A percentile compares a stretch with the other conserved stretches of the same genome.
Evolutionary conservation across 2,113 vertebrate species (phyloP).

Genomic region (Speoplatyrhinus poulsoni): DNA sequence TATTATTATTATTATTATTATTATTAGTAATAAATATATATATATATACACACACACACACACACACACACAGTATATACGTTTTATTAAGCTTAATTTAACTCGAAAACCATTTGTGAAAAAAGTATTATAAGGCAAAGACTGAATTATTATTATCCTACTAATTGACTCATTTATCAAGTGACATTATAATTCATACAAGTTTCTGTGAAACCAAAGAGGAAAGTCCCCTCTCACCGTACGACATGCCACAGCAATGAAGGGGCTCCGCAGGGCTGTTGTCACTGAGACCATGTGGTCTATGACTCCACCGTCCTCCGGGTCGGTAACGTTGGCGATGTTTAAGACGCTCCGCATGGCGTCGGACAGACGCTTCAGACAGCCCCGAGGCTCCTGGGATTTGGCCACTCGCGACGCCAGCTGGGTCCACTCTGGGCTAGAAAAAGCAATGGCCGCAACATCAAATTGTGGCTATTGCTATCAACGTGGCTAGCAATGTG

Average conservation of each 20-base stretch:
- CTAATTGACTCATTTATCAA: too few relatives aligned
- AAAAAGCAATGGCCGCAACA: background rate
- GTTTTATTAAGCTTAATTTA: too few relatives aligned
- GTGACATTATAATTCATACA: too few relatives aligned
- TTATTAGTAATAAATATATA: too few relatives aligned
- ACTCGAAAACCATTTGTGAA: too few relatives aligned
- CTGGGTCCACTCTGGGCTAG: slow-evolving; percentile 84
- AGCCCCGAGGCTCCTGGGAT: slow-evolving; percentile 81
- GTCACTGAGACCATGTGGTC: slow-evolving; percentile 94
- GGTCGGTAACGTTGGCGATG: slow-evolving; percentile 77
- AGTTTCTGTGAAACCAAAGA: background rate
- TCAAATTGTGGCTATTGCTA: background rate
- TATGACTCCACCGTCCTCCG: slow-evolving; percentile 84
- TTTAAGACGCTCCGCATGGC: slow-evolving; percentile 75
- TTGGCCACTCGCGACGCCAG: slow-evolving; percentile 79
- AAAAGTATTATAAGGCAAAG: too few relatives aligned
- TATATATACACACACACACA: too few relatives aligned
- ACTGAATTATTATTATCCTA: too few relatives aligned
- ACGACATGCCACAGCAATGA: slow-evolving; percentile 82
- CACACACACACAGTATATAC: too few relatives aligned
- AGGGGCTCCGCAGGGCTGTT: slow-evolving; percentile 85
- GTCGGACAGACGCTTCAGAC: slow-evolving; percentile 82
- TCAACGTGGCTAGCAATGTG: too few relatives aligned
- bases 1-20: too few relatives aligned
- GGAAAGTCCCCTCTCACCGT: slow-evolving; percentile 80